Evolutionary conservation across 2,888 invertebrate species (phyloP).

Genomic region (Mimas tiliae): DNA sequence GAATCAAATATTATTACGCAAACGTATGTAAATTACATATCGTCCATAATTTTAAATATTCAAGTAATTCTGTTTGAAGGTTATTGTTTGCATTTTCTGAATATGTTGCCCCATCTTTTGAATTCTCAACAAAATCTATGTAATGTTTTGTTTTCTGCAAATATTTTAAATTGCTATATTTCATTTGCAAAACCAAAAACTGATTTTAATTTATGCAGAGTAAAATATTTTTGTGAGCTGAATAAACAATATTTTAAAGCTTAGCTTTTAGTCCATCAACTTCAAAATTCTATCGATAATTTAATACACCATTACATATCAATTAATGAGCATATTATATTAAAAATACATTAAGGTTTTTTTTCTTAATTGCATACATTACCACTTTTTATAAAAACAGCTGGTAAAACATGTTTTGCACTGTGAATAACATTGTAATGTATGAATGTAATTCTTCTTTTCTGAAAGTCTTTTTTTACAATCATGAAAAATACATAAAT

Average conservation of each 20-base stretch:
- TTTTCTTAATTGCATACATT: neutral
- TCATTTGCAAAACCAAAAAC: neutral
- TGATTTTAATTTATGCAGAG: neutral
- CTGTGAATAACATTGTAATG: no score
- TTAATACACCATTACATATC: neutral
- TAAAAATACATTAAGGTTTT: neutral
- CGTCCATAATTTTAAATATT: neutral
- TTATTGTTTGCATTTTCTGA: slow-evolving; percentile 8
- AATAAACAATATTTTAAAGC: neutral
- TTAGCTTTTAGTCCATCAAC: neutral
- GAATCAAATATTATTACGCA: neutral
- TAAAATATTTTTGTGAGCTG: neutral
- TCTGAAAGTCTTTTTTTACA: no score
- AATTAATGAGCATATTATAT: neutral
- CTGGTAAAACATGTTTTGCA: neutral
- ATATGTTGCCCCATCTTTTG: neutral
- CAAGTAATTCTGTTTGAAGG: slow-evolving; percentile 7
- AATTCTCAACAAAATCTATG: slow-evolving; percentile 1
- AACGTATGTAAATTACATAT: slow-evolving; percentile 2
- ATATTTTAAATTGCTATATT: neutral
- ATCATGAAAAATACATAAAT: no score
- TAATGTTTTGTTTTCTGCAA: neutral
- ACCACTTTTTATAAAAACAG: neutral
- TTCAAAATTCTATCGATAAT: neutral
- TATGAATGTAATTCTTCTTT: no score